phyloP scores from a whole-genome alignment of 2,888 invertebrate genomes.

The Eupithecia dodoneata region DNA sequence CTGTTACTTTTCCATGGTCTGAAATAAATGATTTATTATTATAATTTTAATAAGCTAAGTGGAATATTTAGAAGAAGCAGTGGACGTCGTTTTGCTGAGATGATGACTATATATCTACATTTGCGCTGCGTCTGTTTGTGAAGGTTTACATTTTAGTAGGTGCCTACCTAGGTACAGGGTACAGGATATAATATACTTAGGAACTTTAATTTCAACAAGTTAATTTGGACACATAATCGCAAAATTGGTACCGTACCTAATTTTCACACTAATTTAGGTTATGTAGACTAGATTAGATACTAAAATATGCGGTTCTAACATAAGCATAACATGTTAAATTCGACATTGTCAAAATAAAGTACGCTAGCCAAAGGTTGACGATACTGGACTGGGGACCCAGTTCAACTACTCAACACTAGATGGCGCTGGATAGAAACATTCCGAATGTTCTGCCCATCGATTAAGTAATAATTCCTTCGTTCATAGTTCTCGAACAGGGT shows the following conservation, averaged over 20 bases:
- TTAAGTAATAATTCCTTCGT: too few relatives aligned
- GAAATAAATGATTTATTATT: too few relatives aligned
- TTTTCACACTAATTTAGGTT: not conserved
- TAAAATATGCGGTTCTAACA: not conserved
- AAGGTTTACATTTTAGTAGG: not conserved
- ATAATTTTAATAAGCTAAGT: too few relatives aligned
- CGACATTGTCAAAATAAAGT: not conserved
- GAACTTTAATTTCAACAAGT: not conserved
- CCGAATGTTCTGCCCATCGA: not conserved
- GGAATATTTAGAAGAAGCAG: too few relatives aligned
- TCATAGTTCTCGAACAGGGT: not conserved
- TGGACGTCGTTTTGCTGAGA: not conserved
- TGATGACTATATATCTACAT: not conserved
- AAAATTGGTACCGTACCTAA: not conserved
- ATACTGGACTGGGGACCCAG: not conserved
- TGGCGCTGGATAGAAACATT: not conserved
- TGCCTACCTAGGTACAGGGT: too few relatives aligned
- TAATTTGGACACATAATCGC: not conserved
- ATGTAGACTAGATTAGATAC: not conserved
- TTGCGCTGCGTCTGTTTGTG: not conserved
- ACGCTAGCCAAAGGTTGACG: not conserved
- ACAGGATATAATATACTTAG: too few relatives aligned
- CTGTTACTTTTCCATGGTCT: too few relatives aligned
- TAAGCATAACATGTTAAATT: not conserved
- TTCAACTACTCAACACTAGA: not conserved